Conservation (phyloP, 2,797 vertebrate species). For the Xenopus petersii region DNA sequence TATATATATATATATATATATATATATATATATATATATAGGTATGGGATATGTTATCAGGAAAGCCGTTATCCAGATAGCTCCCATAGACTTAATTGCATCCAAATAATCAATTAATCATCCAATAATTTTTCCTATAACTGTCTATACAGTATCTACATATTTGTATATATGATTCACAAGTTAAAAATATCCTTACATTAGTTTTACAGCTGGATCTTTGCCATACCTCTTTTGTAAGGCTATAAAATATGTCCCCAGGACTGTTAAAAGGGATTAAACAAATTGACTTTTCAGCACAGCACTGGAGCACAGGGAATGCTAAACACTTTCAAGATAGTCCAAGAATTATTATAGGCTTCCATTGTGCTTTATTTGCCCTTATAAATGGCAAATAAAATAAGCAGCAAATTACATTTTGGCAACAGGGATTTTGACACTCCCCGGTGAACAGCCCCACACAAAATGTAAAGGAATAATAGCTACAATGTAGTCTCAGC, state of each 20-base stretch:
- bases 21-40: too few species aligned
- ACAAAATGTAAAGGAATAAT: conserved; percentile 10
- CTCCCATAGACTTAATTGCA: too few species aligned
- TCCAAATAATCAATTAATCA: too few species aligned
- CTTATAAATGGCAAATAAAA: conserved; percentile 31
- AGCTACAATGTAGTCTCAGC: conserved; percentile 29
- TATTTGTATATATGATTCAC: too few species aligned
- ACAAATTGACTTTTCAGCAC: conserved; percentile 56
- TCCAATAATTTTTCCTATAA: too few species aligned
- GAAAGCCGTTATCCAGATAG: too few species aligned
- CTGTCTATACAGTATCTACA: too few species aligned
- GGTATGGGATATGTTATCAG: too few species aligned
- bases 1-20: too few species aligned
- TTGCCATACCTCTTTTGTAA: conserved; percentile 38
- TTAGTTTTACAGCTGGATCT: conserved; percentile 23
- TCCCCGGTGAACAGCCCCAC: conserved; percentile 17
- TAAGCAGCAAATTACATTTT: conserved; percentile 36
- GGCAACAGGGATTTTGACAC: conserved; percentile 29
- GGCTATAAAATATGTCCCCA: conserved; percentile 36
- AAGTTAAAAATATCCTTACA: neutral
- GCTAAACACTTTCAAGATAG: conserved; percentile 48
- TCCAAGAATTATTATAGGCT: conserved; percentile 47
- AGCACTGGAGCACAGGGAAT: conserved; percentile 43
- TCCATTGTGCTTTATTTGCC: conserved; percentile 39
- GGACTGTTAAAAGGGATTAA: conserved; percentile 52